Evolutionary conservation across 2,113 vertebrate genomes (phyloP).

Genomic region (Uropsilus gracilis): DNA sequence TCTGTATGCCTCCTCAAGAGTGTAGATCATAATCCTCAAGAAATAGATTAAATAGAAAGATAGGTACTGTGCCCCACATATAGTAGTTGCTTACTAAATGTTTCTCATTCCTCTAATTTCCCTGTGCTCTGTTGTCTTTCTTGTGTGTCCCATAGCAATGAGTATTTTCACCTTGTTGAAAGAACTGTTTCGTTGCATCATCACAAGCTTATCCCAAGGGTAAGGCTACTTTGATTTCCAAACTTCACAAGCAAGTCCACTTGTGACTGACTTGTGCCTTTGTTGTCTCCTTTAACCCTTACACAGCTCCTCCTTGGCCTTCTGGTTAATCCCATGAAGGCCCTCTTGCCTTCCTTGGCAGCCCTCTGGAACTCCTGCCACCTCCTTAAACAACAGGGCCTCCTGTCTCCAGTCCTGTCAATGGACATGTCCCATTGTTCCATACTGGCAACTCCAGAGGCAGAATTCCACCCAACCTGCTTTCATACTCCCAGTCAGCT

Average conservation of each 20-base stretch:
- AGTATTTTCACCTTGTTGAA: neutral
- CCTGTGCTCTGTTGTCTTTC: neutral
- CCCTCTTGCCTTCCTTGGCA: neutral
- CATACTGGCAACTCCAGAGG: accelerated
- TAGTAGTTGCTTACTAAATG: neutral
- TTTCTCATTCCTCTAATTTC: neutral
- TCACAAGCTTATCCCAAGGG: neutral
- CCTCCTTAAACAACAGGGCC: neutral
- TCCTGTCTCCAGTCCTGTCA: neutral
- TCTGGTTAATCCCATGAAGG: neutral
- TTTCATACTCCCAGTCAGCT: neutral
- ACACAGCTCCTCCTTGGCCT: neutral
- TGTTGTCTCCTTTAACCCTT: neutral
- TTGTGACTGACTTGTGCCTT: neutral
- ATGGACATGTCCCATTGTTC: neutral
- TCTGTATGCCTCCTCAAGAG: too few species aligned
- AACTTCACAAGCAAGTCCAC: neutral
- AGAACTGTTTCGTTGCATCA: neutral
- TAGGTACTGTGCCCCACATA: accelerated
- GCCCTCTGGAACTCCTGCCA: neutral
- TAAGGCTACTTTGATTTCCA: neutral
- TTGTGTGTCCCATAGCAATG: neutral
- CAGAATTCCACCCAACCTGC: neutral
- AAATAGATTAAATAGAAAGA: neutral
- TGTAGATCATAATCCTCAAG: neutral